A percentile compares a stretch with the other conserved stretches of the same genome.
Conservation (phyloP, 1,140 invertebrate species). For the Agrypnia vestita region DNA sequence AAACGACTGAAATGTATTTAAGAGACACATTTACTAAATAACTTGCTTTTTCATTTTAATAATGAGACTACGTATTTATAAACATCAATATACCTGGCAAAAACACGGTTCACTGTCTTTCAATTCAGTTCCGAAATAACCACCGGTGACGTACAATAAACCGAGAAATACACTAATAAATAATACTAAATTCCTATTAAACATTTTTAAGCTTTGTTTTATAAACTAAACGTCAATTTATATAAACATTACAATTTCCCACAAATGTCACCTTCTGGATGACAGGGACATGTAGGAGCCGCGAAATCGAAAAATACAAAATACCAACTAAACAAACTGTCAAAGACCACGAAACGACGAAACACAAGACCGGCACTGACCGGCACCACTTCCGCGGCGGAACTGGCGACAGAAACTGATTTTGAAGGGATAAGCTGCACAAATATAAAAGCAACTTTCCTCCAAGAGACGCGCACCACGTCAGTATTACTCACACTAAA, state of each 20-base stretch:
- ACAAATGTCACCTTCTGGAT: slow-evolving; percentile 27
- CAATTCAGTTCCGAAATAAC: slow-evolving; percentile 58
- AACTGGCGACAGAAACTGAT: slow-evolving; percentile 1
- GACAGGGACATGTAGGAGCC: slow-evolving; percentile 18
- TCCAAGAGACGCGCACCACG: slow-evolving; percentile 35
- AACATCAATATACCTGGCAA: slow-evolving; percentile 55
- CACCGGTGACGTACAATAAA: slow-evolving; percentile 35
- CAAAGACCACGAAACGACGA: not conserved
- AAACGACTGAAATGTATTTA: not conserved
- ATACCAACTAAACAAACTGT: not conserved
- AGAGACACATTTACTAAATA: not conserved
- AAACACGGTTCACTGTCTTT: slow-evolving; percentile 61
- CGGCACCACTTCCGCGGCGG: not conserved
- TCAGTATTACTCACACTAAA: slow-evolving; percentile 17
- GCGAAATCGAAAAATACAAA: slow-evolving; percentile 5
- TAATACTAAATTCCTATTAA: slow-evolving; percentile 19
- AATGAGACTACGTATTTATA: slow-evolving; percentile 5
- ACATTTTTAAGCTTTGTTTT: slow-evolving; percentile 41
- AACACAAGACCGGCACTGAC: too few relatives aligned
- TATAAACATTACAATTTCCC: slow-evolving; percentile 35
- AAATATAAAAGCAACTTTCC: not conserved
- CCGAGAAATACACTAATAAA: slow-evolving; percentile 44
- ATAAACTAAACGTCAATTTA: slow-evolving; percentile 21
- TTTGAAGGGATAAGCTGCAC: not conserved
- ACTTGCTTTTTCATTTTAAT: not conserved